A percentile compares a stretch with the other conserved stretches of the same genome.
Evolutionary conservation across 1,140 invertebrate species (phyloP).

Genomic region (Drosophila cardini): DNA sequence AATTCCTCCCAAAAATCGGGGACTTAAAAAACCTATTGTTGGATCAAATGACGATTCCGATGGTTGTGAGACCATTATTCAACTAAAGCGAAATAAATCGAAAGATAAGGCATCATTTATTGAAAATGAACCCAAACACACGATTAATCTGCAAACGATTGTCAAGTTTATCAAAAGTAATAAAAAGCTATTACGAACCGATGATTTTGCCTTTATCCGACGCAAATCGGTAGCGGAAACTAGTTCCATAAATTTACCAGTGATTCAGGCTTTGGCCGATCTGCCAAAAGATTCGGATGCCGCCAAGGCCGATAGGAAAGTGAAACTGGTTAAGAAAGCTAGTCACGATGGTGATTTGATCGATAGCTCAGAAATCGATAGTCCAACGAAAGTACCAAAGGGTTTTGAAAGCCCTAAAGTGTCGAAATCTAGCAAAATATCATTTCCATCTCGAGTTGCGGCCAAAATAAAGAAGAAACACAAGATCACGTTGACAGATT

Average conservation of each 20-base stretch:
- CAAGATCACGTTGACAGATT: conserved; percentile 37
- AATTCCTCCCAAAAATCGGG: neutral
- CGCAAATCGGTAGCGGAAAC: conserved; percentile 55
- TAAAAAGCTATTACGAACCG: conserved; percentile 58
- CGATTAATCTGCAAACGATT: conserved; percentile 64
- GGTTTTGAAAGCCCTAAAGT: conserved; percentile 7
- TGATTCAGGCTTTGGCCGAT: conserved; percentile 36
- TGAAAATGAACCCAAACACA: conserved; percentile 35
- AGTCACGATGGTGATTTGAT: conserved; percentile 11
- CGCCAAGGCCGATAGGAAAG: conserved; percentile 54
- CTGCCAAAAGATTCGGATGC: conserved; percentile 42
- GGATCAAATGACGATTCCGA: conserved; percentile 2
- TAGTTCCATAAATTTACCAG: conserved; percentile 34
- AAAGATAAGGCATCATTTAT: conserved; percentile 12
- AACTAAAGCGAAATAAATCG: conserved; percentile 31
- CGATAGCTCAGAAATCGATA: conserved; percentile 16
- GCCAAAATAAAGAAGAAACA: conserved; percentile 68
- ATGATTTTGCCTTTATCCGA: conserved; percentile 63
- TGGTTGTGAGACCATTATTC: conserved; percentile 37
- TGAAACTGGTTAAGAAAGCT: conserved; percentile 54
- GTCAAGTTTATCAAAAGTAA: conserved; percentile 66
- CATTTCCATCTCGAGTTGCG: conserved; percentile 70
- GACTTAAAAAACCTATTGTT: neutral
- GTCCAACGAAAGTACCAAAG: neutral
- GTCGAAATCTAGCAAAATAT: conserved; percentile 37